Conservation (phyloP, 1,140 invertebrate species). For the Globodera ellingtonae region DNA sequence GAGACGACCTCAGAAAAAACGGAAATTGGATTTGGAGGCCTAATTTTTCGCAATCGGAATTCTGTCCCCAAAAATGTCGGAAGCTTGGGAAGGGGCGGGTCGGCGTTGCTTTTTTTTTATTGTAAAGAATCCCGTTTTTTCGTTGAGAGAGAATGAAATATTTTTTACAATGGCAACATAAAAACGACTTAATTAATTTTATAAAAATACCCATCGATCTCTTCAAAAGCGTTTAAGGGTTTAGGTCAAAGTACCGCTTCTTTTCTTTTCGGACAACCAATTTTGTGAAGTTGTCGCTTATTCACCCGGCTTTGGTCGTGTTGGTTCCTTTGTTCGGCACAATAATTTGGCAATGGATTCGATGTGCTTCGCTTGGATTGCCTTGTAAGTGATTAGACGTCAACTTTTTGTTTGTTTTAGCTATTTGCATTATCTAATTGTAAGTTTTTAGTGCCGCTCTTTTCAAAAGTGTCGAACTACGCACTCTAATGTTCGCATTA, state of each 20-base stretch:
- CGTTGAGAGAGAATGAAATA: too few relatives aligned
- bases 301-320: slow-evolving; percentile 25
- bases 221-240: not conserved
- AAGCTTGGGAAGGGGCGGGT: too few relatives aligned
- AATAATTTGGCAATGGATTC: slow-evolving; percentile 1
- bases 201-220: not conserved
- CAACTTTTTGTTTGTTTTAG: not conserved
- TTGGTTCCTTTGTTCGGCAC: not conserved
- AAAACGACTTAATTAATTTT: too few relatives aligned
- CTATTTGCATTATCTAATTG: not conserved
- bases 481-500: not conserved
- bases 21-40: too few relatives aligned
- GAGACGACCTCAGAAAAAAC: too few relatives aligned
- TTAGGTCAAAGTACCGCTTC: slow-evolving; percentile 17
- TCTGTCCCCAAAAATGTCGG: too few relatives aligned
- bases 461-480: not conserved
- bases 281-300: slow-evolving; percentile 11
- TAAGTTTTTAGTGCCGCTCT: slow-evolving; percentile 9
- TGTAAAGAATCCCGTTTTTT: too few relatives aligned
- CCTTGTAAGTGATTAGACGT: not conserved
- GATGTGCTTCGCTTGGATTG: slow-evolving; percentile 23
- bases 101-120: too few relatives aligned
- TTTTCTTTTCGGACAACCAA: slow-evolving; percentile 8
- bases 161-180: too few relatives aligned
- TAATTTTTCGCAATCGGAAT: too few relatives aligned